Percentiles rank a stretch among this genome's conserved stretches.
Conservation (phyloP, 92 coral and sea anemone species). For the Pocillopora grandis region DNA sequence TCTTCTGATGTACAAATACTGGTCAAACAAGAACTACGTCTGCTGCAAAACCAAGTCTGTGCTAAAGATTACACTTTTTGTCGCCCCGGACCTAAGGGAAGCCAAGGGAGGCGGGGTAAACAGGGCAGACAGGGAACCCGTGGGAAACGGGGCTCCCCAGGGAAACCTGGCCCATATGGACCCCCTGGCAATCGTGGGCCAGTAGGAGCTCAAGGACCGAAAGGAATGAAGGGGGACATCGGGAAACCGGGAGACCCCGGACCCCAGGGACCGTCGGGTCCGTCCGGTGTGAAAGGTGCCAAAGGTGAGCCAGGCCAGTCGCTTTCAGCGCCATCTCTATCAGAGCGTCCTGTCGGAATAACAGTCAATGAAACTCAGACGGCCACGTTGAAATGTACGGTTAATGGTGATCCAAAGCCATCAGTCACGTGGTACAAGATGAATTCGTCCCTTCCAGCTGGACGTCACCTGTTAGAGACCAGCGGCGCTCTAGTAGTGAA, state of each 20-base stretch:
- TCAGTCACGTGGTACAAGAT: constrained; percentile 44
- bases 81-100: constrained; percentile 63
- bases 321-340: constrained; percentile 46
- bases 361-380: constrained; percentile 49
- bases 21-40: constrained; percentile 51
- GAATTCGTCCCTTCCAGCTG: constrained; percentile 35
- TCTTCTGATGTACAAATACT: constrained; percentile 14
- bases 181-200: constrained; percentile 61
- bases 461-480: constrained; percentile 24
- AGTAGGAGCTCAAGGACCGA: constrained; percentile 42
- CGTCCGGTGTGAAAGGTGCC: constrained; percentile 39
- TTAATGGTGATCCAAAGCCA: constrained; percentile 44
- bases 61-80: constrained; percentile 57
- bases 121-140: constrained; percentile 52
- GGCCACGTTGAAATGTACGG: constrained; percentile 46
- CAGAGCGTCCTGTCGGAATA: constrained; percentile 36
- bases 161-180: constrained; percentile 51
- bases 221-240: constrained; percentile 37
- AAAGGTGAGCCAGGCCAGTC: constrained; percentile 55
- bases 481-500: constrained; percentile 25
- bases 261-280: constrained; percentile 48
- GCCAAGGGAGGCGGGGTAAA: constrained; percentile 55
- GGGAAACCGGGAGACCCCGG: constrained; percentile 49
- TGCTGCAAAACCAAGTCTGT: constrained; percentile 53
- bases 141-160: constrained; percentile 54